Percentiles rank a stretch among this genome's conserved stretches.
phyloP scores from a whole-genome alignment of 2,888 invertebrate species.

The Achlya flavicornis region DNA sequence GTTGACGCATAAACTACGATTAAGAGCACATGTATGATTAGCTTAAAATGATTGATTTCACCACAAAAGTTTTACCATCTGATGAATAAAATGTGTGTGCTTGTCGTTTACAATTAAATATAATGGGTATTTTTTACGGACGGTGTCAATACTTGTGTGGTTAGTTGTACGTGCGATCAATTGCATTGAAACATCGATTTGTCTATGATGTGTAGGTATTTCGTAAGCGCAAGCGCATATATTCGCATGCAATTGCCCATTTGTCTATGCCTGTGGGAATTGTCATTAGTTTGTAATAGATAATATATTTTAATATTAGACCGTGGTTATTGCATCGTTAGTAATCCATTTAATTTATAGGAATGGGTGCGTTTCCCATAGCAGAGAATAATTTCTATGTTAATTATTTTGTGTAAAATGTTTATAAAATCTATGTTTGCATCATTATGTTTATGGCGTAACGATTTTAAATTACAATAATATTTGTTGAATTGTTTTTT shows the following conservation, averaged over 20 bases:
- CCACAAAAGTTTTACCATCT: not conserved
- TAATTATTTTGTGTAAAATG: conserved; percentile 79
- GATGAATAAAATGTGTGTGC: not conserved
- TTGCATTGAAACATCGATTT: conserved; percentile 29
- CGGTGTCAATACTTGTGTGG: conserved; percentile 26
- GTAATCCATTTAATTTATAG: conserved; percentile 53
- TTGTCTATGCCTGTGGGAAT: conserved; percentile 41
- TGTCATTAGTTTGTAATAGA: conserved; percentile 59
- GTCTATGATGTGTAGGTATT: conserved; percentile 27
- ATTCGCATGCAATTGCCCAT: conserved; percentile 37
- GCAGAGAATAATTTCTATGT: conserved; percentile 53
- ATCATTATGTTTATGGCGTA: conserved; percentile 66
- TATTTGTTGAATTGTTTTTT: conserved; percentile 69
- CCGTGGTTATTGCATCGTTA: conserved; percentile 57
- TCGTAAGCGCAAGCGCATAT: conserved; percentile 38
- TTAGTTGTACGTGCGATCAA: conserved; percentile 19
- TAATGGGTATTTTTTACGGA: conserved; percentile 22
- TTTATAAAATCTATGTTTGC: conserved; percentile 67
- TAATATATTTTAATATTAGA: conserved; percentile 68
- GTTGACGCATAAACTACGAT: conserved; percentile 25
- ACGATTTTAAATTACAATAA: conserved; percentile 41
- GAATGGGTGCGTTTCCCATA: conserved; percentile 40
- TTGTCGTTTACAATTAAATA: not conserved
- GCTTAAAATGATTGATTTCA: conserved; percentile 1
- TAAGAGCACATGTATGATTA: conserved; percentile 27